Base-by-base conservation (phyloP, 2,797 vertebrate species). In the Myotis planiceps region DNA sequence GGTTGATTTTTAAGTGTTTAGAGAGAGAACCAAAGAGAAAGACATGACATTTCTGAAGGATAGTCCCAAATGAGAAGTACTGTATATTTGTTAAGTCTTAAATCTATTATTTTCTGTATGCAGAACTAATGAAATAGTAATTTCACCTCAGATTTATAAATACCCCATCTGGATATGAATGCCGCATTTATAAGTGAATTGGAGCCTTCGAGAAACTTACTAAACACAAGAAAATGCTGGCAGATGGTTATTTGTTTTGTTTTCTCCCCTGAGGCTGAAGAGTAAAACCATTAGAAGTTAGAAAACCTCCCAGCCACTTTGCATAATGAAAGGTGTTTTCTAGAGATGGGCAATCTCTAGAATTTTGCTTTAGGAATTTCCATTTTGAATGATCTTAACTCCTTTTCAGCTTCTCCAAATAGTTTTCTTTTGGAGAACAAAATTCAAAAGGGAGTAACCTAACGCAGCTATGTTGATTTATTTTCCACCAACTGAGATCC, bases 291-390 rank as follows among this genome's bases (percentile, higher is more conserved):
- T 9, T 47, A 74, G 8, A 72, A 76, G 10, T 80, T 58, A 76
- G 76, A 86, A 92, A 78, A 51, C 18, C 4, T 69, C 32, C 21
- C 86, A 60, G 37, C 14, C 37, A 27, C 8, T 60, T 72, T 42
- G 55, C 25, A 82, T 27, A 71, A 58, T 47, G n/a, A 84, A 94
- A 81, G 13, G 25, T 81, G 5, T 93, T 92, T 92, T 74, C 75
- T 76, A 65, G 49, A 87, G 75, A 45, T 45, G 15, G 27, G 19
- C 21, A 27, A 15, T 63, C 34, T 72, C 42, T 66, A 32, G 95
- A 96, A 71, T 47, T 58, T 88, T 96, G 75, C 74, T 95, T 96
- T 79, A 96, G 63, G 92, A 96, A 96, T 98, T 98, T 97, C 93
- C 76, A 76, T 72, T 97, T 85, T 96, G 96, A 97, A 74, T 98